Evolutionary conservation across 1,140 invertebrate species (phyloP).

Genomic region (Polyergus mexicanus): DNA sequence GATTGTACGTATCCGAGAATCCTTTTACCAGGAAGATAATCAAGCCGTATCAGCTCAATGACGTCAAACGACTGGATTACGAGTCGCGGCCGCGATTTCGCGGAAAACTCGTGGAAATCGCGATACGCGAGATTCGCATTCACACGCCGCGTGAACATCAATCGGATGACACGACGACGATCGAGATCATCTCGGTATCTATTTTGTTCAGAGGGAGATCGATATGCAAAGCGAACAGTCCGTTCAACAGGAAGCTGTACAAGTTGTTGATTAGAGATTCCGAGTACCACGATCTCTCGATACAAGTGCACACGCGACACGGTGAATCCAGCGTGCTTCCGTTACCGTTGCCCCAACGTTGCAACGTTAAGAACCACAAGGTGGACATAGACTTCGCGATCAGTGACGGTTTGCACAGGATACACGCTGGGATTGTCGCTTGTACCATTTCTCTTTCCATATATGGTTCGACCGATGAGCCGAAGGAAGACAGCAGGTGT

Average conservation of each 20-base stretch:
- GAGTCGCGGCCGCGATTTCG: conserved; percentile 47
- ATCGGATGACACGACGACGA: not conserved
- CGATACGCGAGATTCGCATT: conserved; percentile 80
- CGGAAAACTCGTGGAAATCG: conserved; percentile 82
- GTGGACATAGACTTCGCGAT: conserved; percentile 83
- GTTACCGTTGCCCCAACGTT: conserved; percentile 80
- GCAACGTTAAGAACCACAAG: conserved; percentile 76
- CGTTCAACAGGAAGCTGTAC: conserved; percentile 83
- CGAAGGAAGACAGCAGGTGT: conserved; percentile 59
- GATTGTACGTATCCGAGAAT: conserved; percentile 77
- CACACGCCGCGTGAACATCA: conserved; percentile 42
- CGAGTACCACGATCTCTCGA: conserved; percentile 77
- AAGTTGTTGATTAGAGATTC: conserved; percentile 80
- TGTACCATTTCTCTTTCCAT: conserved; percentile 79
- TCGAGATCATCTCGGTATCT: conserved; percentile 73
- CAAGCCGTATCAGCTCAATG: conserved; percentile 76
- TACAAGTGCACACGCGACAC: conserved; percentile 74
- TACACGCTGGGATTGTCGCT: conserved; percentile 79
- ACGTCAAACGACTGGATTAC: conserved; percentile 69
- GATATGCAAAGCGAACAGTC: conserved; percentile 78
- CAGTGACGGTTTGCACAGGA: conserved; percentile 57
- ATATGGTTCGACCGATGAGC: conserved; percentile 40
- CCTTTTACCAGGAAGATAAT: conserved; percentile 77
- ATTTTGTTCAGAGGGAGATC: conserved; percentile 79
- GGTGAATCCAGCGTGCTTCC: conserved; percentile 77